Evolutionary conservation across 2,888 invertebrate genomes (phyloP).

Genomic region (Actias luna): DNA sequence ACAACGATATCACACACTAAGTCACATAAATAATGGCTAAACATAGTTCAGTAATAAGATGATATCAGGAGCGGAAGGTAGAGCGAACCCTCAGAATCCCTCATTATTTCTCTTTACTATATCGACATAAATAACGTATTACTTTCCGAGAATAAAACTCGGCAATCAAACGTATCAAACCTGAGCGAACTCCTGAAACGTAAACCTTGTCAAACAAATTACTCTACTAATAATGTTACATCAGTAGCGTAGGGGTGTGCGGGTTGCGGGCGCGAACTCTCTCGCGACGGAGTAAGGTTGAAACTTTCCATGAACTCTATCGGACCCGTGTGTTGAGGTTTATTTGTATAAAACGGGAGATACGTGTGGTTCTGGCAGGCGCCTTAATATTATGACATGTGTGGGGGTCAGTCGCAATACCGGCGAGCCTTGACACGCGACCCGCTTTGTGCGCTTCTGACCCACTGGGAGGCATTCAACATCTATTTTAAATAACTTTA

Average conservation of each 20-base stretch:
- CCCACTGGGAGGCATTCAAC: too few relatives aligned
- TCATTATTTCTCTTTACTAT: neutral
- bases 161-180: conserved; percentile 5
- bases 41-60: neutral
- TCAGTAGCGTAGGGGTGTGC: neutral
- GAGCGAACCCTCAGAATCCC: neutral
- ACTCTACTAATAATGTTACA: conserved; percentile 16
- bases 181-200: conserved; percentile 29
- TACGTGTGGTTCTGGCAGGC: neutral
- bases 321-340: neutral
- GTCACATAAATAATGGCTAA: too few relatives aligned
- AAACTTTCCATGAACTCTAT: too few relatives aligned
- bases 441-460: too few relatives aligned
- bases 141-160: neutral
- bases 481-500: too few relatives aligned
- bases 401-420: neutral
- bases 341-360: neutral
- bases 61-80: too few relatives aligned
- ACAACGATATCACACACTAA: neutral
- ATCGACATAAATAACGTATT: neutral
- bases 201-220: conserved; percentile 41
- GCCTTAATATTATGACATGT: neutral
- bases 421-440: neutral
- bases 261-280: neutral
- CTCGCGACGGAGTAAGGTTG: conserved; percentile 8